Conservation (phyloP, 2,113 vertebrate genomes). For the Pomatorhinus ruficollis region DNA sequence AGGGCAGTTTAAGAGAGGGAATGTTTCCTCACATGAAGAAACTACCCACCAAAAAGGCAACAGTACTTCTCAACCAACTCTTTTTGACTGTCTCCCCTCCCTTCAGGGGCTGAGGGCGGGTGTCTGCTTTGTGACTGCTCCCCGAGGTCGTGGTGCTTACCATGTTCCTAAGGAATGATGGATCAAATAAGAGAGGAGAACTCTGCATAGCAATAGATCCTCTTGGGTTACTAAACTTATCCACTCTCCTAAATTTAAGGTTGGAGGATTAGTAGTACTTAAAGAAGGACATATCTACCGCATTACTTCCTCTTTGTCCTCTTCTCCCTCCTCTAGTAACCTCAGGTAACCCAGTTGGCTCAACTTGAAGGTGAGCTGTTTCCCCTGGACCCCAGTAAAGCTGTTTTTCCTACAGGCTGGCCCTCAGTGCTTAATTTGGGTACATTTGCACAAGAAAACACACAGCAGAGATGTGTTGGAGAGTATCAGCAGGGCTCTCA, state of each 20-base stretch:
- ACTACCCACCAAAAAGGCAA: not conserved
- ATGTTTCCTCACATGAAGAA: not conserved
- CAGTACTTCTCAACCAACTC: not conserved
- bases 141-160: not conserved
- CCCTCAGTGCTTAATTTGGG: not conserved
- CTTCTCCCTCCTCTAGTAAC: not conserved
- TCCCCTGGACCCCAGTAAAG: not conserved
- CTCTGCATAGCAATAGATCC: not conserved
- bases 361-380: not conserved
- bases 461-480: not conserved
- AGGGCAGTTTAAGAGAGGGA: not conserved
- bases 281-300: not conserved
- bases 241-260: conserved; percentile 37
- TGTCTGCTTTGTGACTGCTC: not conserved
- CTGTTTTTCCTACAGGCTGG: fast-evolving
- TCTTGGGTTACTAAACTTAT: not conserved
- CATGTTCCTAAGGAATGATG: not conserved
- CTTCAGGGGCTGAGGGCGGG: not conserved
- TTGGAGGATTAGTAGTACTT: conserved; percentile 48
- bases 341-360: not conserved
- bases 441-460: not conserved
- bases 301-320: conserved; percentile 41
- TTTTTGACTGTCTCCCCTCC: not conserved
- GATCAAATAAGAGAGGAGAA: not conserved
- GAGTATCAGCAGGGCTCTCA: not conserved